phyloP scores from a whole-genome alignment of 2,797 vertebrate genomes.

The Danio choprae region DNA sequence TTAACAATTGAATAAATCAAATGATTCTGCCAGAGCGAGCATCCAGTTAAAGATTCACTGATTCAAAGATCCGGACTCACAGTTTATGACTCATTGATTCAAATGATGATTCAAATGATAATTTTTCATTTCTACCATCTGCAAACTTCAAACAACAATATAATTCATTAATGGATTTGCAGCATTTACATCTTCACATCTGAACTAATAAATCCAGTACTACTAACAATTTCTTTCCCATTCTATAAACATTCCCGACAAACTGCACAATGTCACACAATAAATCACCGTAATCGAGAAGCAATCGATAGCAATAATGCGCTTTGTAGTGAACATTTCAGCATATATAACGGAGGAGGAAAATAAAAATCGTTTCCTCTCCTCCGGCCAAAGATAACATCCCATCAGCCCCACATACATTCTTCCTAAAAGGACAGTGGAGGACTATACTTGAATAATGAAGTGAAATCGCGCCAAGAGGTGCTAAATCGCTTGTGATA shows the following conservation, averaged over 20 bases:
- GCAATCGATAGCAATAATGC: constrained; percentile 53
- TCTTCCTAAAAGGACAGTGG: constrained; percentile 49
- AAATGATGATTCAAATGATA: too few relatives aligned
- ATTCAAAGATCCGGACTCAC: too few relatives aligned
- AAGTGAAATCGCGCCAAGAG: constrained; percentile 47
- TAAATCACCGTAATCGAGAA: constrained; percentile 25
- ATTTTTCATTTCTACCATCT: too few relatives aligned
- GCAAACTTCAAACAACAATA: too few relatives aligned
- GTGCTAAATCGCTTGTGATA: constrained; percentile 54
- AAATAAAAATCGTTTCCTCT: constrained; percentile 50
- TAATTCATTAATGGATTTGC: too few relatives aligned
- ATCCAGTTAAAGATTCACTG: too few relatives aligned
- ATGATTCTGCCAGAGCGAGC: too few relatives aligned
- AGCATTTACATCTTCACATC: too few relatives aligned
- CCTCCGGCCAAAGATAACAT: constrained; percentile 58
- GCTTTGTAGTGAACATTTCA: constrained; percentile 47
- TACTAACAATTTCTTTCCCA: too few relatives aligned
- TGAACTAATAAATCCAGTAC: too few relatives aligned
- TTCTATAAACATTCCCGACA: not conserved
- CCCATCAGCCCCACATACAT: constrained; percentile 49
- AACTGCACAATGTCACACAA: not conserved
- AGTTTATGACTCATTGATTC: too few relatives aligned
- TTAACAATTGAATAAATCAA: too few relatives aligned
- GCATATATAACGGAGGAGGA: constrained; percentile 15
- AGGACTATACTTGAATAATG: constrained; percentile 46